phyloP scores from a whole-genome alignment of 1,140 invertebrate genomes.

The Lysiphlebus fabarum region DNA sequence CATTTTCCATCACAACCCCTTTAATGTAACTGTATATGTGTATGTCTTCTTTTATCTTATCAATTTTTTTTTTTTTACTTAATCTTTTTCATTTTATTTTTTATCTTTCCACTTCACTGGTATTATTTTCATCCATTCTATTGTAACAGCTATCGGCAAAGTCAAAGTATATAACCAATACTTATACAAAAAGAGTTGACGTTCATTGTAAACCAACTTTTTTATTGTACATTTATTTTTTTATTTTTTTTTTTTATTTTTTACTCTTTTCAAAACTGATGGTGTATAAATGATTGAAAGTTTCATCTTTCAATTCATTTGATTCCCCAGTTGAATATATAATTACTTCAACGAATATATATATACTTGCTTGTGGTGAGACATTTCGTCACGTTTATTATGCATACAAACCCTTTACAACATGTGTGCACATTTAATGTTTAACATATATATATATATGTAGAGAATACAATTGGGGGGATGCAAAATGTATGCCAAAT shows the following conservation, averaged over 20 bases:
- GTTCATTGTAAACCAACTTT: not conserved
- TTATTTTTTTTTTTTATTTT: not conserved
- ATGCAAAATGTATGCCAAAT: too few species aligned
- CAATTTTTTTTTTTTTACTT: not conserved
- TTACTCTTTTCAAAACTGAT: too few species aligned
- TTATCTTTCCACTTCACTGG: slow-evolving; percentile 14
- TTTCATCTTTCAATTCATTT: too few species aligned
- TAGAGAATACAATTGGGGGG: too few species aligned
- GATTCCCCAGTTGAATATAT: too few species aligned
- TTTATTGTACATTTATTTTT: slow-evolving; percentile 5
- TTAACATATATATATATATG: too few species aligned
- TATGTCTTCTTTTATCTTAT: slow-evolving; percentile 2
- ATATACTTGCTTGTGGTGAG: too few species aligned
- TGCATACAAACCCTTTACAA: too few species aligned
- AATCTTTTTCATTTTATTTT: slow-evolving; percentile 18
- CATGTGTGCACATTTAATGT: too few species aligned
- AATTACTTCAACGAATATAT: too few species aligned
- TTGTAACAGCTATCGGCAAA: slow-evolving; percentile 5
- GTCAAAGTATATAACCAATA: not conserved
- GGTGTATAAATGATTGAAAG: too few species aligned
- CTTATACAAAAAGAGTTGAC: not conserved
- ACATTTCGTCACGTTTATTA: too few species aligned
- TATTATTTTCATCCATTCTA: slow-evolving; percentile 6
- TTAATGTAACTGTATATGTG: not conserved
- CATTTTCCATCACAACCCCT: not conserved